A percentile compares a stretch with the other conserved stretches of the same genome.
These are phyloP conservation scores for Nannobrachium achirus DNA, from an alignment of 2,113 vertebrate species.

Conservation along the genomic window DNA sequence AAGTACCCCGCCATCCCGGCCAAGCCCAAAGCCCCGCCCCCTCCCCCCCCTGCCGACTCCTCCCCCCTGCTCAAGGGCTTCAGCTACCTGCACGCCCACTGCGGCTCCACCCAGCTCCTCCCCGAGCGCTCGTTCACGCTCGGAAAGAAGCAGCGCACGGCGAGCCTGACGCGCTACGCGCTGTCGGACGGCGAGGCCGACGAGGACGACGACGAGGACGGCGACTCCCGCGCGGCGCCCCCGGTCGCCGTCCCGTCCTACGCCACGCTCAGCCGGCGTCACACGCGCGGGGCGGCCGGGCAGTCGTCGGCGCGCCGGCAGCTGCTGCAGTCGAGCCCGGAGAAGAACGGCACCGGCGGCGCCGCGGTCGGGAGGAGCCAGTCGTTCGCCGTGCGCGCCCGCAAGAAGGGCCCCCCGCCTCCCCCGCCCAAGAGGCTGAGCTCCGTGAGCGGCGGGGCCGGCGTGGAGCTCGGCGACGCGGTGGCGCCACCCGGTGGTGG, in stretches of 20 bases:
- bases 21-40: slow-evolving; percentile 62
- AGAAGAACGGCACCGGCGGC: slow-evolving; percentile 56
- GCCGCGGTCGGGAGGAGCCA: slow-evolving; percentile 90
- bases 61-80: slow-evolving; percentile 68
- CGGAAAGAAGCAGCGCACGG: slow-evolving; percentile 83
- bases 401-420: slow-evolving; percentile 90
- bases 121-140: slow-evolving; percentile 4
- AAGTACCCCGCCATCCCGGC: slow-evolving; percentile 70
- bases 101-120: slow-evolving; percentile 10
- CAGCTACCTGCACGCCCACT: slow-evolving; percentile 72
- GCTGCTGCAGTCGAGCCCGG: slow-evolving; percentile 45
- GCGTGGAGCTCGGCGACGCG: slow-evolving; percentile 70
- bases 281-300: slow-evolving; percentile 77
- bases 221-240: not conserved
- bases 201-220: slow-evolving; percentile 79
- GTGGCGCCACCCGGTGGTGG: not conserved
- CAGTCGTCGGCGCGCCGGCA: slow-evolving; percentile 41
- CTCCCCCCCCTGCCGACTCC: slow-evolving; percentile 51
- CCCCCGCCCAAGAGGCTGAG: slow-evolving; percentile 94
- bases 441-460: slow-evolving; percentile 87
- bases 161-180: slow-evolving; percentile 86
- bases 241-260: slow-evolving; percentile 84
- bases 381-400: slow-evolving; percentile 89
- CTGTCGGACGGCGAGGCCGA: slow-evolving; percentile 87
- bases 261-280: slow-evolving; percentile 88